Percentiles rank a stretch among this genome's conserved stretches.
These are phyloP conservation scores for Torymus texanus DNA, from an alignment of 2,888 invertebrate species.

Conservation along the genomic window DNA sequence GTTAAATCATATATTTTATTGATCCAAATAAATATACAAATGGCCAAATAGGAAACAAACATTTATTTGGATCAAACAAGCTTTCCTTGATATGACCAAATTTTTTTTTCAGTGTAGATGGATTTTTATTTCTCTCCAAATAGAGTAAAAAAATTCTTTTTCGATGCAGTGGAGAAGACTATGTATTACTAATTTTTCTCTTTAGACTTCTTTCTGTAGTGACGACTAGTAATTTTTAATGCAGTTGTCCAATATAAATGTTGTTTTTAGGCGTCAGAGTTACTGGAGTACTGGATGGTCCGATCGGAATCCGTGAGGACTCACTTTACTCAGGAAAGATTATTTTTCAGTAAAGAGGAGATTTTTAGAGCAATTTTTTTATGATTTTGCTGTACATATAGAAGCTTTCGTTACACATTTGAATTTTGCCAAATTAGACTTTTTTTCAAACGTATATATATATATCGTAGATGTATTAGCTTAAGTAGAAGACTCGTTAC, in stretches of 20 bases:
- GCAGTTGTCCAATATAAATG: constrained; percentile 8
- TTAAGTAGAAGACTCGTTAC: too few relatives aligned
- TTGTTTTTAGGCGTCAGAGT: constrained; percentile 50
- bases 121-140: too few relatives aligned
- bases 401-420: constrained; percentile 9
- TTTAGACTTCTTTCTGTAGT: constrained; percentile 1
- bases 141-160: too few relatives aligned
- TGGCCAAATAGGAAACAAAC: too few relatives aligned
- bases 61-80: too few relatives aligned
- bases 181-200: background rate
- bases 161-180: background rate
- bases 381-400: constrained; percentile 23
- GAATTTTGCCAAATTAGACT: constrained; percentile 5
- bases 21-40: too few relatives aligned
- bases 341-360: constrained; percentile 20
- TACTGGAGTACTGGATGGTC: constrained; percentile 52
- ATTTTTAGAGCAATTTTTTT: constrained; percentile 10
- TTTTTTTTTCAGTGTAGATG: too few relatives aligned
- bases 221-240: constrained; percentile 16
- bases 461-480: constrained; percentile 5
- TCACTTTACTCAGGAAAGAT: constrained; percentile 46
- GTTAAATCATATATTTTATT: too few relatives aligned
- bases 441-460: background rate
- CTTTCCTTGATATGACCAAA: too few relatives aligned
- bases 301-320: constrained; percentile 50